Conservation (phyloP, 2,888 invertebrate species). For the Aelia acuminata region DNA sequence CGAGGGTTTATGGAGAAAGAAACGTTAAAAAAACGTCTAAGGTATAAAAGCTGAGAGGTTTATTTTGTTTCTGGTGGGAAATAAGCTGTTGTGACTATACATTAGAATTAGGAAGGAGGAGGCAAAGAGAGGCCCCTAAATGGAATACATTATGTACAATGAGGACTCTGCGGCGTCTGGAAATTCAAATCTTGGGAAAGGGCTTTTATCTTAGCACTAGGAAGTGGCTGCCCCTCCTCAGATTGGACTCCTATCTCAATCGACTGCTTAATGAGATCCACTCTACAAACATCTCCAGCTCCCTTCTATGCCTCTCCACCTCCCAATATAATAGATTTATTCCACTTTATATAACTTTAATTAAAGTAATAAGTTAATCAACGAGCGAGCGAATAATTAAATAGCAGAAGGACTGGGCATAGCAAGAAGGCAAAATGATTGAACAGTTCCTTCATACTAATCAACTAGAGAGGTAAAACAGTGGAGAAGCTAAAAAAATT, state of each 20-base stretch:
- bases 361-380: neutral
- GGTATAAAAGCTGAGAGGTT: neutral
- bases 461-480: no score
- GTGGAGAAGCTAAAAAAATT: no score
- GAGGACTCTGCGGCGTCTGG: neutral
- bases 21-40: neutral
- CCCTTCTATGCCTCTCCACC: neutral
- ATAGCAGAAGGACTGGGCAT: neutral
- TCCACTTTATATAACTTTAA: neutral
- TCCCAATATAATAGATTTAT: conserved; percentile 7
- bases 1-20: neutral
- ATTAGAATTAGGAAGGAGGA: conserved; percentile 16
- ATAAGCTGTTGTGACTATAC: conserved; percentile 23
- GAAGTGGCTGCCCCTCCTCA: neutral
- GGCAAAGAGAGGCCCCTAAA: neutral
- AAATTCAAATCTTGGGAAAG: conserved; percentile 14
- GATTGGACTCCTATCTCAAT: conserved; percentile 45
- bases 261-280: conserved; percentile 26
- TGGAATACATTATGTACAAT: conserved; percentile 43
- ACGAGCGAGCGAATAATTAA: neutral
- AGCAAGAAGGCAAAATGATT: neutral
- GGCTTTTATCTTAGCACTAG: neutral
- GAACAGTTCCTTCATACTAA: no score
- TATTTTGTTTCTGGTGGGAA: conserved; percentile 36
- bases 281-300: neutral